These are phyloP conservation scores for Lithosia quadra DNA, from an alignment of 2,888 invertebrate species.

Conservation along the genomic window DNA sequence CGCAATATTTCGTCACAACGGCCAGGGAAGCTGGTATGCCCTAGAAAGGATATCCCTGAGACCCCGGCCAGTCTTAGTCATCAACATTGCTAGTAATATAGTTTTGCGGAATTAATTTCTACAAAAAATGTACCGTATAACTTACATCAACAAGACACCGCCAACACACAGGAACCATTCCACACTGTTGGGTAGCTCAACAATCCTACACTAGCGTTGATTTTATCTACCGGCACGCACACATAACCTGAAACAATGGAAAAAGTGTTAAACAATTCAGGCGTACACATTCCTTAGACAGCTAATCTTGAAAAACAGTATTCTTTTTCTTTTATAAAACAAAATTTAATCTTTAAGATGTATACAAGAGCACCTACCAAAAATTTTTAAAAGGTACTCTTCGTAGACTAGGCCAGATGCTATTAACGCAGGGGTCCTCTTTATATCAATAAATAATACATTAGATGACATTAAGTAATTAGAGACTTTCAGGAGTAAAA, in stretches of 20 bases:
- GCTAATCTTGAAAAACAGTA: slow-evolving; percentile 23
- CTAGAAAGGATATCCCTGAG: too few relatives aligned
- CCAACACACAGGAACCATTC: slow-evolving; percentile 84
- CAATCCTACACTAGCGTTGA: slow-evolving; percentile 72
- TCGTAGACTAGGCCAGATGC: too few relatives aligned
- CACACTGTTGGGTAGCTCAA: slow-evolving; percentile 75
- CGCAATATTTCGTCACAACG: too few relatives aligned
- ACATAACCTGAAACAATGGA: slow-evolving; percentile 83
- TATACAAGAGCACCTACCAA: too few relatives aligned
- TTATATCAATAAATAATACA: background rate
- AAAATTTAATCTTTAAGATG: background rate
- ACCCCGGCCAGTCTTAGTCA: too few relatives aligned
- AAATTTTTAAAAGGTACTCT: too few relatives aligned
- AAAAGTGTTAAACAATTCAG: slow-evolving; percentile 46
- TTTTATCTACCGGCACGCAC: slow-evolving; percentile 81
- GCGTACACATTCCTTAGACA: slow-evolving; percentile 25
- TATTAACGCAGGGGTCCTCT: too few relatives aligned
- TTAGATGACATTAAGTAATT: background rate
- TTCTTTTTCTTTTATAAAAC: slow-evolving; percentile 6
- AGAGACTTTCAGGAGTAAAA: too few relatives aligned
- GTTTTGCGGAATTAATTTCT: background rate
- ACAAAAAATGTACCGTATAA: slow-evolving; percentile 36
- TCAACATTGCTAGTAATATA: too few relatives aligned
- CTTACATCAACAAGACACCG: slow-evolving; percentile 80
- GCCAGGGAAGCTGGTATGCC: too few relatives aligned